Evolutionary conservation across 2,113 vertebrate species (phyloP).

Genomic region (Coptodon bakossiorum): DNA sequence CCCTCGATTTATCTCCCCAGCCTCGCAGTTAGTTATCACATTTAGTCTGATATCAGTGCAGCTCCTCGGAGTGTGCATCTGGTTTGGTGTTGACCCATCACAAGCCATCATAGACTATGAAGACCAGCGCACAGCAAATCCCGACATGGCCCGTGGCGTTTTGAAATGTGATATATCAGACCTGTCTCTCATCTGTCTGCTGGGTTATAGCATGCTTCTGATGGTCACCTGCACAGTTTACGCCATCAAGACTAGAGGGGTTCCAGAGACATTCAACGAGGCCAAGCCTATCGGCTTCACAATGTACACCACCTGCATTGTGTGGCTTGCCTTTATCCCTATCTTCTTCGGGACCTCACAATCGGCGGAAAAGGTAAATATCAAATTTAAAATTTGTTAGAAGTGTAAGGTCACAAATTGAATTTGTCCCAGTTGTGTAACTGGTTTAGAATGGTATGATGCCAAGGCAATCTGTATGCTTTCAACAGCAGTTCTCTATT

Average conservation of each 20-base stretch:
- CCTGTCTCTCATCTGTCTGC: conserved; percentile 94
- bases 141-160: conserved; percentile 82
- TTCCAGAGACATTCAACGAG: conserved; percentile 96
- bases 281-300: conserved; percentile 98
- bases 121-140: conserved; percentile 92
- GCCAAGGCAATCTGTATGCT: neutral
- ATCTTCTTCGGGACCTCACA: conserved; percentile 97
- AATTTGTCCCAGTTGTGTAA: neutral
- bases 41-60: conserved; percentile 95
- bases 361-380: conserved; percentile 79
- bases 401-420: neutral
- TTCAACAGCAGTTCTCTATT: neutral
- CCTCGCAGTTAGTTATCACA: conserved; percentile 92
- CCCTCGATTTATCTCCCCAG: conserved; percentile 90
- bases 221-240: conserved; percentile 99
- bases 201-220: conserved; percentile 96
- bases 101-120: conserved; percentile 93
- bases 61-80: conserved; percentile 90
- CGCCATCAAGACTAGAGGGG: conserved; percentile 92
- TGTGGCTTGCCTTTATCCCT: conserved; percentile 97
- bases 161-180: conserved; percentile 91
- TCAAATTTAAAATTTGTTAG: neutral
- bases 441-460: neutral
- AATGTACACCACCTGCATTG: conserved; percentile 98
- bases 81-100: conserved; percentile 93